phyloP scores from a whole-genome alignment of 2,888 invertebrate genomes.

The Hemithea aestivaria region DNA sequence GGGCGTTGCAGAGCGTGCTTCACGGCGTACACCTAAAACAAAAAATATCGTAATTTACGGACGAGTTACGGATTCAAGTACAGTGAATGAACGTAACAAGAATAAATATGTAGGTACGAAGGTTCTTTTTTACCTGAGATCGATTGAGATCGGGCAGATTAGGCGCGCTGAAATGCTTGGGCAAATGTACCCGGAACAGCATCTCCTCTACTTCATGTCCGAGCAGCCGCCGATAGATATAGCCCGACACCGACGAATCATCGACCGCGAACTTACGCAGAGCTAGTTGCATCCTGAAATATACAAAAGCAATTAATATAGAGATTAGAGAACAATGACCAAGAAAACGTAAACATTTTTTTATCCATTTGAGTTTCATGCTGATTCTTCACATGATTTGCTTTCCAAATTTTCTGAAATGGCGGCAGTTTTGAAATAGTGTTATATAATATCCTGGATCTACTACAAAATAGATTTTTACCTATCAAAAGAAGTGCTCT shows the following conservation, averaged over 20 bases:
- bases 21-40: slow-evolving; percentile 93
- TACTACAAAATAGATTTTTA: too few relatives aligned
- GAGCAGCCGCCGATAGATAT: slow-evolving; percentile 97
- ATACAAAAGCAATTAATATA: slow-evolving; percentile 6
- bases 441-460: too few relatives aligned
- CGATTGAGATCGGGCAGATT: slow-evolving; percentile 98
- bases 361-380: not conserved
- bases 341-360: not conserved
- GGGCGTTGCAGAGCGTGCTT: slow-evolving; percentile 98
- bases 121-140: slow-evolving; percentile 87
- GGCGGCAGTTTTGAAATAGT: too few relatives aligned
- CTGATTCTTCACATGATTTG: too few relatives aligned
- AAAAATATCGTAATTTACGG: not conserved
- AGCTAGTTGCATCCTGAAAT: slow-evolving; percentile 93
- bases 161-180: slow-evolving; percentile 98
- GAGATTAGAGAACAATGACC: too few relatives aligned
- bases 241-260: slow-evolving; percentile 97
- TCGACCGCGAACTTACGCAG: slow-evolving; percentile 97
- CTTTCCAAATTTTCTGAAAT: too few relatives aligned
- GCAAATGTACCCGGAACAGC: slow-evolving; percentile 92
- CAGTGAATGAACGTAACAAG: too few relatives aligned
- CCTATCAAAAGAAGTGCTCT: slow-evolving; percentile 98
- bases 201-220: slow-evolving; percentile 98
- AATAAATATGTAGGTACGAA: too few relatives aligned
- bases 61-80: too few relatives aligned